Evolutionary conservation across 1,140 invertebrate genomes (phyloP).

Genomic region (Cepaea nemoralis): DNA sequence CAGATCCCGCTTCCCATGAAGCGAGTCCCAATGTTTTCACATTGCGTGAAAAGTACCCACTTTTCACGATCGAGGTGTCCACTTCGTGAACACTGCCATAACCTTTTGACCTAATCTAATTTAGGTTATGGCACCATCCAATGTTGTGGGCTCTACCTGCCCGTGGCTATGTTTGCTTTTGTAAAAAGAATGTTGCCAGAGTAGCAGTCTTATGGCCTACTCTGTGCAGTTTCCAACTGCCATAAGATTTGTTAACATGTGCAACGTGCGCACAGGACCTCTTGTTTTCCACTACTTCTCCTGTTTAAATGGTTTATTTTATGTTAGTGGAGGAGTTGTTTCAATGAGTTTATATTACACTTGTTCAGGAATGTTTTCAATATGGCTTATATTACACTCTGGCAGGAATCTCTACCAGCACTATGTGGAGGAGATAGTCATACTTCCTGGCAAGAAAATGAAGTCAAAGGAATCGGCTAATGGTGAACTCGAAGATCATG

Average conservation of each 20-base stretch:
- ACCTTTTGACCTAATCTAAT: too few species aligned
- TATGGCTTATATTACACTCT: not conserved
- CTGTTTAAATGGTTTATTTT: not conserved
- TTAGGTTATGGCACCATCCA: too few species aligned
- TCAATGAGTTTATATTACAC: not conserved
- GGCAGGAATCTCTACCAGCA: constrained; percentile 73
- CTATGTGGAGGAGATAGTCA: constrained; percentile 81
- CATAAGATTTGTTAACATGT: not conserved
- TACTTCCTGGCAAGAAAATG: constrained; percentile 69
- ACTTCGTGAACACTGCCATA: too few species aligned
- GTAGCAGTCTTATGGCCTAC: too few species aligned
- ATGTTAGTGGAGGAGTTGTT: not conserved
- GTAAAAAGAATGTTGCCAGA: too few species aligned
- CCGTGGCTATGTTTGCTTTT: too few species aligned
- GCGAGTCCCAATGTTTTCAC: too few species aligned
- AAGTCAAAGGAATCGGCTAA: constrained; percentile 72
- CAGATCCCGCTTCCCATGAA: too few species aligned
- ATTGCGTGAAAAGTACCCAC: too few species aligned
- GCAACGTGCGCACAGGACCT: not conserved
- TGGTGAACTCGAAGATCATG: constrained; percentile 69
- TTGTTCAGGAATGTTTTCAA: not conserved
- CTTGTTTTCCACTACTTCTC: not conserved
- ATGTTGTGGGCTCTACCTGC: too few species aligned
- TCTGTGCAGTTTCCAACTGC: not conserved
- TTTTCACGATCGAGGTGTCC: too few species aligned